These are phyloP conservation scores for Octopus sinensis DNA, from an alignment of 1,140 invertebrate species.

Conservation along the genomic window DNA sequence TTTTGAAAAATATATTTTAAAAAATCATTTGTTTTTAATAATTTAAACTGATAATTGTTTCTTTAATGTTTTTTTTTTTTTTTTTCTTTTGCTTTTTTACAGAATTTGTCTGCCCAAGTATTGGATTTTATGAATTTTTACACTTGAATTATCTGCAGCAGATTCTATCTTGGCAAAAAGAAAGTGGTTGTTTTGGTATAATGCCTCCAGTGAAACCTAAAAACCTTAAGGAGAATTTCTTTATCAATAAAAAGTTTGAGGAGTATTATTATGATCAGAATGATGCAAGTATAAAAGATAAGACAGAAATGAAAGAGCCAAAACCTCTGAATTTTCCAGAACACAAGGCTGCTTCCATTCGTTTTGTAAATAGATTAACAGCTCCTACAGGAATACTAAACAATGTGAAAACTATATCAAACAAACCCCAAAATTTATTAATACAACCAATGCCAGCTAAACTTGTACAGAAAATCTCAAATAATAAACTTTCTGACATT, in stretches of 20 bases:
- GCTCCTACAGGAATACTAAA: too few species aligned
- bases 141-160: conserved; percentile 42
- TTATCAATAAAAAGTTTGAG: not conserved
- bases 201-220: conserved; percentile 17
- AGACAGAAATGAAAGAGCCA: too few species aligned
- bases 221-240: not conserved
- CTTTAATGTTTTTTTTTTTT: not conserved
- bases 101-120: conserved; percentile 48
- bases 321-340: too few species aligned
- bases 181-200: conserved; percentile 44
- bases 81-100: conserved; percentile 25
- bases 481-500: too few species aligned
- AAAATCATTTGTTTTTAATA: not conserved
- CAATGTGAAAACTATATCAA: too few species aligned
- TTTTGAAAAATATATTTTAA: not conserved
- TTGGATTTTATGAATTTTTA: conserved; percentile 49
- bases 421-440: too few species aligned
- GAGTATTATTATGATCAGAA: conserved; percentile 15
- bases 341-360: too few species aligned
- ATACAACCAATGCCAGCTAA: too few species aligned
- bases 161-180: conserved; percentile 45
- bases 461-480: too few species aligned
- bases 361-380: too few species aligned
- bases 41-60: not conserved
- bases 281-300: too few species aligned